These are phyloP conservation scores for Erythrocercus mccallii DNA, from an alignment of 2,113 vertebrate species.

Conservation along the genomic window DNA sequence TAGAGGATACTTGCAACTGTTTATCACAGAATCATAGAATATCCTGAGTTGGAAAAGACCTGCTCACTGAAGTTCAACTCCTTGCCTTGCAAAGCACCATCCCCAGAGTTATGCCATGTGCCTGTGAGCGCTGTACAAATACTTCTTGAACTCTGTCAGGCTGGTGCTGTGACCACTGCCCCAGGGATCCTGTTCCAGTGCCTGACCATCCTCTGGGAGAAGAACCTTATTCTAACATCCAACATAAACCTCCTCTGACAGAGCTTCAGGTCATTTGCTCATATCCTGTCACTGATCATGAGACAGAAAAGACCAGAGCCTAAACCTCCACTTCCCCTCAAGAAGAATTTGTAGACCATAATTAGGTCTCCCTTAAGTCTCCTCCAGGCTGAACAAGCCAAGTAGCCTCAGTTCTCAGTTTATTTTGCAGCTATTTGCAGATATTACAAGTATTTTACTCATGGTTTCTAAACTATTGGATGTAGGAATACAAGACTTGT, in stretches of 20 bases:
- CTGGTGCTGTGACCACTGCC: not conserved
- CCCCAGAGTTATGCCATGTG: not conserved
- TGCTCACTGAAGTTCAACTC: not conserved
- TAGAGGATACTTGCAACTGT: not conserved
- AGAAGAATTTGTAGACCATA: not conserved
- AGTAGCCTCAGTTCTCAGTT: not conserved
- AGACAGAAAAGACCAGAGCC: not conserved
- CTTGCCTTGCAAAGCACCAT: too few species aligned
- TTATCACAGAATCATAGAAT: not conserved
- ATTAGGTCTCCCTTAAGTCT: not conserved
- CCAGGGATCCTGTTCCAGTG: not conserved
- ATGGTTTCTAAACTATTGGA: not conserved
- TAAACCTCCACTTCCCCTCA: not conserved
- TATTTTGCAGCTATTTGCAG: not conserved
- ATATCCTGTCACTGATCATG: accelerated
- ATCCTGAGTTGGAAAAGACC: too few species aligned
- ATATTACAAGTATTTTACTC: not conserved
- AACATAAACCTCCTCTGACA: not conserved
- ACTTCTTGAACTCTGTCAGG: not conserved
- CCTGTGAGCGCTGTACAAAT: too few species aligned
- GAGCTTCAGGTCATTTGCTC: accelerated
- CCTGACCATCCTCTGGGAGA: accelerated
- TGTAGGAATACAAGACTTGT: not conserved
- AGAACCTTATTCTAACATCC: not conserved
- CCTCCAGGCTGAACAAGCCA: not conserved